Evolutionary conservation across 2,113 vertebrate genomes (phyloP), one percentile per base, ranked within the genome.

Genomic region (Dasyurus viverrinus): DNA sequence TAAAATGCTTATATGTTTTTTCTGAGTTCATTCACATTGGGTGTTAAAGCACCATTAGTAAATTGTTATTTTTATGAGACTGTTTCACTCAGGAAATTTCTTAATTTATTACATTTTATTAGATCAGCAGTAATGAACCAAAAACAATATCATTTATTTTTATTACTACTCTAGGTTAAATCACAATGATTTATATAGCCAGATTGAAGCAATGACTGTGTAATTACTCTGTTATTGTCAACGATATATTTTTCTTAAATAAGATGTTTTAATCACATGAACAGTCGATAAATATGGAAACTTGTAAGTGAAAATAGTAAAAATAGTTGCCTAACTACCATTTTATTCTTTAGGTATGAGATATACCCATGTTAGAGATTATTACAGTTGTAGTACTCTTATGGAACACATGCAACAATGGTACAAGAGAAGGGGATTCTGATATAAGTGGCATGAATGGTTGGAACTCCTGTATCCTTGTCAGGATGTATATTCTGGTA

Each of bases 51-150:
- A 76, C 95, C 92, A 96, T 98, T 98, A 95, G 96, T 98, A 98
- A 98, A 98, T 96, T 98, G 95, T 98, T 98, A 96, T 98, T 98
- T 98, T 98, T 98, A 98, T 98, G 98, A 97, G 98, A 97, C 92
- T 96, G 25, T 97, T 98, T 97, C 95, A 97, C 94, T 98, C 54
- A 98, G 95, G 96, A 98, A 96, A 97, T 96, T 98, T 98, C 96
- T 93, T 24, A 98, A 98, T 97, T 98, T 90, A 95, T 98, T 98
- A 95, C 98, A 97, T 98, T 98, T 98, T 98, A 98, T 98, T 98
- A 98, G 97, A 98, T 98, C 97, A 98, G 93, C 96, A 98, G 98
- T 98, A 98, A 98, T 98, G 98, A 98, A 98, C 98, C 97, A 98
- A 98, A 98, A 96, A 92, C 90, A 97, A 95, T 98, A 98, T 98